phyloP scores from a whole-genome alignment of 2,113 vertebrate genomes.

The Polypterus bichir region DNA sequence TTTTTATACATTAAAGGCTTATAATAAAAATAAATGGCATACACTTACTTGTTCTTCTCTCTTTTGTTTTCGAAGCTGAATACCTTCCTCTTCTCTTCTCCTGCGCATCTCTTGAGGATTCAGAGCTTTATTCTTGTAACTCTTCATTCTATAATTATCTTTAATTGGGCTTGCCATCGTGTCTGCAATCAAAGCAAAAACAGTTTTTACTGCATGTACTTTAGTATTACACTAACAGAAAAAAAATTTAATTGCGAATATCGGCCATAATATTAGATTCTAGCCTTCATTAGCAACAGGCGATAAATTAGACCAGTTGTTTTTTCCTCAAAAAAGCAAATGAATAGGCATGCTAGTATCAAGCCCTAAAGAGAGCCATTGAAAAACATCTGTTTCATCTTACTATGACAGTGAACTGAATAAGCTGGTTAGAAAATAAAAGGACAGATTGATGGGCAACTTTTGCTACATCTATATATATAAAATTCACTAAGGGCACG shows the following conservation, averaged over 20 bases:
- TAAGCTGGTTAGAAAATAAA: too few relatives aligned
- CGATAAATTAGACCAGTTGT: background rate
- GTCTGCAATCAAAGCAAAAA: conserved; percentile 31
- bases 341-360: too few relatives aligned
- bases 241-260: background rate
- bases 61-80: conserved; percentile 85
- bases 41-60: conserved; percentile 74
- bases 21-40: background rate
- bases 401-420: too few relatives aligned
- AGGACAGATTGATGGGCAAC: too few relatives aligned
- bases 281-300: background rate
- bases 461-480: too few relatives aligned
- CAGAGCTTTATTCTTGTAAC: conserved; percentile 85
- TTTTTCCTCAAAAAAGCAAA: background rate
- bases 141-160: conserved; percentile 80
- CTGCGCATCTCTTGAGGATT: conserved; percentile 88
- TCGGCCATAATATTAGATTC: background rate
- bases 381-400: too few relatives aligned
- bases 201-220: background rate
- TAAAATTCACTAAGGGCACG: too few relatives aligned
- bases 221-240: background rate
- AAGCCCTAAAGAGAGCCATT: too few relatives aligned
- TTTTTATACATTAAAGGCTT: too few relatives aligned
- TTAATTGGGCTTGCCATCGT: conserved; percentile 74
- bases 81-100: conserved; percentile 81